phyloP scores from a whole-genome alignment of 92 coral and sea anemone species.

The Desmophyllum pertusum region DNA sequence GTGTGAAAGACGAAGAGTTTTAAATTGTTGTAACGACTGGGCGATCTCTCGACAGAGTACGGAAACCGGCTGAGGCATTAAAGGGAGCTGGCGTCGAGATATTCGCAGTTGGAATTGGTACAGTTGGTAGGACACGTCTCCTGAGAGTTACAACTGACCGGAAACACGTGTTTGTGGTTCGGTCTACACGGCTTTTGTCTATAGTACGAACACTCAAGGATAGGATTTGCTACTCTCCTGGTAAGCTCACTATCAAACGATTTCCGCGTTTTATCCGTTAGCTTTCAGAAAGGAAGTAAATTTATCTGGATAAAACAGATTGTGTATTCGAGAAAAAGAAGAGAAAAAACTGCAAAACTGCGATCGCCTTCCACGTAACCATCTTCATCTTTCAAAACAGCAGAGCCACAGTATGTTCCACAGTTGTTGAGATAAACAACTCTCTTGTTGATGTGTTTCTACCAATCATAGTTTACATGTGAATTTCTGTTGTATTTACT shows the following conservation, averaged over 20 bases:
- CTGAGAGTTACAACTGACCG: conserved; percentile 53
- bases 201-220: conserved; percentile 40
- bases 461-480: background rate
- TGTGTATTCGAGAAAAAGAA: no score
- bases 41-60: conserved; percentile 63
- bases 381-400: background rate
- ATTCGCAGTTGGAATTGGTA: conserved; percentile 59
- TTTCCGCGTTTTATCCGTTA: background rate
- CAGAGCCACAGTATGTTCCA: background rate
- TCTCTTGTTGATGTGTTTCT: background rate
- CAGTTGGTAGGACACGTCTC: conserved; percentile 18
- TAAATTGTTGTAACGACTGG: no score
- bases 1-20: conserved; percentile 76
- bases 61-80: conserved; percentile 54
- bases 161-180: conserved; percentile 48
- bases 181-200: conserved; percentile 22
- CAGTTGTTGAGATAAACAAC: background rate
- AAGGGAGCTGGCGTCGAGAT: conserved; percentile 64
- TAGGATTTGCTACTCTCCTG: conserved; percentile 59
- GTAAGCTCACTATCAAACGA: background rate
- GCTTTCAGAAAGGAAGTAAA: no score
- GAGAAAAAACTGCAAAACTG: no score
- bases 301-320: no score
- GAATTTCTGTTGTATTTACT: background rate
- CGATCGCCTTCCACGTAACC: background rate